Base-by-base conservation (phyloP, 2,888 invertebrate genomes). In the Brachyopa scutellaris region DNA sequence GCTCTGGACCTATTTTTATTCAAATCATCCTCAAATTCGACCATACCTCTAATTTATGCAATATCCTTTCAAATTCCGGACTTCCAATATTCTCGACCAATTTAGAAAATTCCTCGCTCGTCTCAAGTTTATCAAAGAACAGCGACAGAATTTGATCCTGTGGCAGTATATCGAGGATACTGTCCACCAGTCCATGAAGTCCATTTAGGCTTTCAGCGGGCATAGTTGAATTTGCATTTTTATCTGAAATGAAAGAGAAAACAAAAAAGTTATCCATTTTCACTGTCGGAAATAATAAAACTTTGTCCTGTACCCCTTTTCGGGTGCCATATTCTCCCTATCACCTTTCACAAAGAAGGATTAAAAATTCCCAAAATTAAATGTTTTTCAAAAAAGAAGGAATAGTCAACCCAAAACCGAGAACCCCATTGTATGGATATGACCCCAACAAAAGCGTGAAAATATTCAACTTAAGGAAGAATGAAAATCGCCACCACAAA, bases 61-160 rank as follows among this genome's bases (percentile, higher is more conserved):
- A 82, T 55, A 90, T 88, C 79, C 85, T 86, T 8, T 86, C 86
- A 80, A 90, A 90, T 76, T 86, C 86, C 21, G 88, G 87, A 57
- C 87, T 88, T 74, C 88, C 88, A 84, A 90, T 86, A 77, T 86
- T 88, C 74, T 89, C 86, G 76, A 90, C 86, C 19, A 90, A 87
- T 64, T 87, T 87, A n/a, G 87, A 85, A 85, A 90, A 90, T 79
- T 88, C 87, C 78, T 87, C 86, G 85, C 87, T 88, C 84, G 87
- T 86, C 72, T 90, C 90, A 66, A 88, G 87, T 86, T 89, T 90
- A 79, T 89, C 89, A 85, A 90, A 89, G 85, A 89, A 90, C 38
- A 88, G 85, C 53, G 88, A 86, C 76, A 89, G 84, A 84, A 90
- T 88, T 87, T 89, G 88, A 87, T 90, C 90, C 87, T 89, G 89